Evolutionary conservation across 2,797 vertebrate genomes (phyloP).

Genomic region (Labroides dimidiatus): DNA sequence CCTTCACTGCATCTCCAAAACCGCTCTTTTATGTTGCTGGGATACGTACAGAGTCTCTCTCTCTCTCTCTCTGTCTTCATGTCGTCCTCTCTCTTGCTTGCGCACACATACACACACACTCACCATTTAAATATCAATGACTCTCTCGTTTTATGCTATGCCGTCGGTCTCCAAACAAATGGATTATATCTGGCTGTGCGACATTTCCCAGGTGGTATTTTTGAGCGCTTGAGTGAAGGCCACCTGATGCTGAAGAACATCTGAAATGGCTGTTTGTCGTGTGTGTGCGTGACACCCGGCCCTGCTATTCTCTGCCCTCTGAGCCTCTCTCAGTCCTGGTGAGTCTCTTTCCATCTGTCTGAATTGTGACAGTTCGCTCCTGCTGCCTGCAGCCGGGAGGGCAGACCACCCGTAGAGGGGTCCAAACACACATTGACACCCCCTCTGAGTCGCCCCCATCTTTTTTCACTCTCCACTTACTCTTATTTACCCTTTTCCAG

Average conservation of each 20-base stretch:
- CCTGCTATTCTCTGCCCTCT: conserved; percentile 33
- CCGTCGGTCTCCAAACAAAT: conserved; percentile 53
- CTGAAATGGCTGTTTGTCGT: conserved; percentile 33
- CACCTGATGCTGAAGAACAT: conserved; percentile 69
- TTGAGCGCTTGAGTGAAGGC: conserved; percentile 31
- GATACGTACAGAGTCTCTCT: conserved; percentile 33
- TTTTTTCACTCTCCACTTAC: conserved; percentile 26
- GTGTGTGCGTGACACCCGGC: neutral
- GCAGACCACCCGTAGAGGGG: conserved; percentile 37
- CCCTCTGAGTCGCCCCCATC: conserved; percentile 13
- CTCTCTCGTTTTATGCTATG: conserved; percentile 42
- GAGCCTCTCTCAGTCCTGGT: conserved; percentile 26
- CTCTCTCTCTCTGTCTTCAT: neutral
- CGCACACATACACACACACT: neutral
- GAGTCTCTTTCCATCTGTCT: conserved; percentile 50
- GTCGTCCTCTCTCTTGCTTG: neutral
- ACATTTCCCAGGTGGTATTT: conserved; percentile 65
- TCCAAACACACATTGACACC: conserved; percentile 4
- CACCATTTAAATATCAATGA: conserved; percentile 63
- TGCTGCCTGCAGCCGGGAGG: conserved; percentile 26
- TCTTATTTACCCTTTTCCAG: conserved; percentile 31
- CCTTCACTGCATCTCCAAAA: conserved; percentile 31
- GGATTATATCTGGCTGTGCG: conserved; percentile 65
- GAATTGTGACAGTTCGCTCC: conserved; percentile 39
- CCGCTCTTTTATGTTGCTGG: conserved; percentile 35